Percentiles rank a stretch among this genome's conserved stretches.
These are phyloP conservation scores for Copsychus sechellarum DNA, from an alignment of 2,113 vertebrate species.

Conservation along the genomic window DNA sequence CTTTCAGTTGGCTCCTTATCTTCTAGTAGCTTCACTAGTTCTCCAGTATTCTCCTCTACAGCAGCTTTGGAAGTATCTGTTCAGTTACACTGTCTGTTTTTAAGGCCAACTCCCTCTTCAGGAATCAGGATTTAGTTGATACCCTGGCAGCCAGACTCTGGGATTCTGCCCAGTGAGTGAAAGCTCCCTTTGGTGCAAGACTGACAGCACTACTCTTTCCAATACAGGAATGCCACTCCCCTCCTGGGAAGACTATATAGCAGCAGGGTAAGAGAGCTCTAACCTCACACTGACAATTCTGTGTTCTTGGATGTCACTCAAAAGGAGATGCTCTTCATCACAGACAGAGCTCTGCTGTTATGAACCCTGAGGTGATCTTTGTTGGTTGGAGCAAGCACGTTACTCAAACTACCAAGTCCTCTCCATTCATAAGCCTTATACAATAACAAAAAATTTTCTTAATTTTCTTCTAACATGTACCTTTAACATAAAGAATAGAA, in stretches of 20 bases:
- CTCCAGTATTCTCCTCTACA: background rate
- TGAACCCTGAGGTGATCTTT: background rate
- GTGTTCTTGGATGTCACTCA: background rate
- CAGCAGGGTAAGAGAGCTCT: background rate
- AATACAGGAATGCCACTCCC: background rate
- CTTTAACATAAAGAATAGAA: background rate
- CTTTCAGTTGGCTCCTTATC: background rate
- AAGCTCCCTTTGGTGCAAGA: background rate
- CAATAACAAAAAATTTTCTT: background rate
- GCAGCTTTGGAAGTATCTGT: background rate
- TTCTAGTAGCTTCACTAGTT: background rate
- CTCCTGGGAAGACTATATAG: background rate
- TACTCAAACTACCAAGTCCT: background rate
- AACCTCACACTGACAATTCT: background rate
- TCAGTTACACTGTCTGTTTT: background rate
- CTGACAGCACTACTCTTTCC: background rate
- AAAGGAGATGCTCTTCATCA: background rate
- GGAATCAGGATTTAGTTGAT: background rate
- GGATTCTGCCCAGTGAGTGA: background rate
- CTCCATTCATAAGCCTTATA: background rate
- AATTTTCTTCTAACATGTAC: background rate
- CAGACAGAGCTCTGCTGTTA: background rate
- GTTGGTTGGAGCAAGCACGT: background rate
- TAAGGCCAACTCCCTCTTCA: background rate
- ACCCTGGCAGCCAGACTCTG: background rate